Conservation (phyloP, 1,140 invertebrate genomes). For the Apolygus lucorum region DNA sequence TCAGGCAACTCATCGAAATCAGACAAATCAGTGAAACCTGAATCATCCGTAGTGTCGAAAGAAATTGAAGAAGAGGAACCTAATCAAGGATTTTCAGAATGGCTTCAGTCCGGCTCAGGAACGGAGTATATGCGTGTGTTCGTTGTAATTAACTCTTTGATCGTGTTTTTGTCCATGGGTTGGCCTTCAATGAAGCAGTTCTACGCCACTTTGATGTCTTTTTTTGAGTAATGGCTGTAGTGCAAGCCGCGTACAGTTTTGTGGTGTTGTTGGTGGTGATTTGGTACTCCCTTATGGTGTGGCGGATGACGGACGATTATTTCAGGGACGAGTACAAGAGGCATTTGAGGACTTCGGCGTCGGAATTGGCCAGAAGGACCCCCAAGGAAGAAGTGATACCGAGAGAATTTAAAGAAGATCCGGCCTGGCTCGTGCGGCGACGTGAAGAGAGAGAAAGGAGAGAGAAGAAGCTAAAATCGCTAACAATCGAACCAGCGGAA, state of each 20-base stretch:
- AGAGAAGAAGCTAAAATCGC: no score
- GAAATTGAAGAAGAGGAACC: slow-evolving; percentile 19
- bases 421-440: neutral
- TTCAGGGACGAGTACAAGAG: slow-evolving; percentile 27
- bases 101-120: slow-evolving; percentile 47
- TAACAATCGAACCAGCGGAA: no score
- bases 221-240: slow-evolving; percentile 28
- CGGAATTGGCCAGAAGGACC: neutral
- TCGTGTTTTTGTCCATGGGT: slow-evolving; percentile 46
- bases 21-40: neutral
- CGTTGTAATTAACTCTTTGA: slow-evolving; percentile 47
- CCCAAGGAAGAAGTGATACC: neutral
- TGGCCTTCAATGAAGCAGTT: slow-evolving; percentile 46
- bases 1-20: neutral
- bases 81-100: slow-evolving; percentile 43
- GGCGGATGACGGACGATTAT: slow-evolving; percentile 23
- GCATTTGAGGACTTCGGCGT: slow-evolving; percentile 17
- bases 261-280: slow-evolving; percentile 21
- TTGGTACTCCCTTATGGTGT: slow-evolving; percentile 25
- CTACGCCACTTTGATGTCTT: slow-evolving; percentile 39
- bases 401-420: neutral
- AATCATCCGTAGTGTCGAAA: neutral
- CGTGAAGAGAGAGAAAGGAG: neutral
- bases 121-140: slow-evolving; percentile 50
- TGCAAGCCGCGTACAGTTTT: slow-evolving; percentile 17